Base-by-base conservation (phyloP, 1,140 invertebrate species). In the Rhyacophila brunnea region DNA sequence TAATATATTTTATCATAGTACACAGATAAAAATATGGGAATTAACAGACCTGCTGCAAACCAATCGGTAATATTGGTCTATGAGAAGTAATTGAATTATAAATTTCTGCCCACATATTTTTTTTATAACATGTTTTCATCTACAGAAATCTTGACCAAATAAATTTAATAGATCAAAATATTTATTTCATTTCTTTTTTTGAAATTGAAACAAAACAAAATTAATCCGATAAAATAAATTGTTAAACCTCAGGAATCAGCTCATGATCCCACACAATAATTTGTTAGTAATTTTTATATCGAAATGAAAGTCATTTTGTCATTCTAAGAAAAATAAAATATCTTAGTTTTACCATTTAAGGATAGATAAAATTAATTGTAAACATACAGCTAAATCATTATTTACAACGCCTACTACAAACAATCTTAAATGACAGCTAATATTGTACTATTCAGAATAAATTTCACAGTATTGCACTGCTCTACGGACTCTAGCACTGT, bases 1-100 rank as follows among this genome's bases (percentile, higher is more conserved):
- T 62, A 61, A 61, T 49, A 47, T 50, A 46, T 45, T 53, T 57
- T 57, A 60, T 43, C 52, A 49, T 49, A 52, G 52, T 60, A 62
- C 59, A 62, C 53, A 48, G 44, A 62, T 52, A 62, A 62, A 62
- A 58, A 62, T 56, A 54, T 54, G 35, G 38, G 50, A 57, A 62
- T 62, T 36, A 58, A 62, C 60, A 62, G 60, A 53, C 60, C 60
- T 58, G 60, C 60, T 62, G 60, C 49, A 62, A 52, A 51, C 23
- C 32, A 51, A 62, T 57, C 15, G 38, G 6, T 28, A 52, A 40
- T 48, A 57, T 52, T 52, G 50, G 50, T 28, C 42, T 52, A 43
- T 50, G 34, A 20, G 42, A 52, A 52, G 19, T n/a, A 46, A 52
- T 43, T 28, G 23, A 28, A 28, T n/a, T n/a, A n/a, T n/a, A n/a